phyloP scores from a whole-genome alignment of 2,888 invertebrate genomes.

The Pomacea canaliculata region DNA sequence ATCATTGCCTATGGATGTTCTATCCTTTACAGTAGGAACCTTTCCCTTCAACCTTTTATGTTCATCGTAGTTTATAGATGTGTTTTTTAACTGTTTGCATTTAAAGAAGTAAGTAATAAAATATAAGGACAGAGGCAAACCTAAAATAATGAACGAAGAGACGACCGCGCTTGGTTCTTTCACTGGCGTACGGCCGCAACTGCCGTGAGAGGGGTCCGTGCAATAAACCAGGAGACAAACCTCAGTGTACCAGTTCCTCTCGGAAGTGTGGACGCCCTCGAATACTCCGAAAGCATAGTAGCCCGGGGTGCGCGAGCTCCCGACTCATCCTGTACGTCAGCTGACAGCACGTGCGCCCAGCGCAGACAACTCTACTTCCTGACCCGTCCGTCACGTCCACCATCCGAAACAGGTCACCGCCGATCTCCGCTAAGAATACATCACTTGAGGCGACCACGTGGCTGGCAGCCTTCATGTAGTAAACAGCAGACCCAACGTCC shows the following conservation, averaged over 20 bases:
- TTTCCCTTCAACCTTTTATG: no score
- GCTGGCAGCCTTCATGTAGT: not conserved
- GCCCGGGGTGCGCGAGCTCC: constrained; percentile 24
- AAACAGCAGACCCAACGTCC: not conserved
- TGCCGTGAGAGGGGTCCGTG: constrained; percentile 11
- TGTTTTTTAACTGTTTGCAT: no score
- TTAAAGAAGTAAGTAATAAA: no score
- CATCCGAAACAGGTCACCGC: constrained; percentile 39
- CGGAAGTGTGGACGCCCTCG: constrained; percentile 43
- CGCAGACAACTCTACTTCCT: constrained; percentile 41
- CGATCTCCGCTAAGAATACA: constrained; percentile 31
- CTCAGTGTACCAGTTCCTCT: constrained; percentile 48
- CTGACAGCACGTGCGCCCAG: constrained; percentile 46
- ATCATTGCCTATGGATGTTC: no score
- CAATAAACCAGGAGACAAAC: constrained; percentile 47
- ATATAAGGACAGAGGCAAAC: no score
- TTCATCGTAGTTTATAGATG: no score
- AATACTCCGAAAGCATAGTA: constrained; percentile 52
- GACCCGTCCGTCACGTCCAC: constrained; percentile 24
- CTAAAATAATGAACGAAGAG: constrained; percentile 13
- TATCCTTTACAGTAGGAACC: no score
- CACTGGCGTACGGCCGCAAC: constrained; percentile 35
- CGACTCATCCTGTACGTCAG: constrained; percentile 31
- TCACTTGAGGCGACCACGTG: not conserved
- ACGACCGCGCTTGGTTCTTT: constrained; percentile 32